These are phyloP conservation scores for Pinctada fucata DNA, from an alignment of 2,888 invertebrate species.

Conservation along the genomic window DNA sequence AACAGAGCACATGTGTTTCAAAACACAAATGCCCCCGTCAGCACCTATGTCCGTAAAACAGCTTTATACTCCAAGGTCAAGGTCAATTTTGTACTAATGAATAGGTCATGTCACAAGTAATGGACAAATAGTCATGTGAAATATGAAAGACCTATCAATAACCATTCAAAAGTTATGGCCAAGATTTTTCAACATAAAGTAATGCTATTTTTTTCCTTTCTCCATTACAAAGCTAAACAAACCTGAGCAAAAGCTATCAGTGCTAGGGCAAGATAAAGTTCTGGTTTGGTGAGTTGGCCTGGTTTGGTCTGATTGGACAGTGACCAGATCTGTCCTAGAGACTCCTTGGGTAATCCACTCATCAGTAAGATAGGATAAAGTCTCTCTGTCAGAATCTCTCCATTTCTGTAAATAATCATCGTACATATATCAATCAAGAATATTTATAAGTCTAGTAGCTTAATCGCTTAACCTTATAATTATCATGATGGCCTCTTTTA, in stretches of 20 bases:
- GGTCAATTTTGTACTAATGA: no score
- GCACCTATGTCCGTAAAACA: no score
- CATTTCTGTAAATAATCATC: conserved; percentile 61
- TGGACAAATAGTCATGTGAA: background rate
- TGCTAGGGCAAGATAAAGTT: conserved; percentile 78
- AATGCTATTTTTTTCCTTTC: no score
- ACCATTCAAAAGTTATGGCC: no score
- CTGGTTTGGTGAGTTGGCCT: conserved; percentile 77
- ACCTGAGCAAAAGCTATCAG: conserved; percentile 79
- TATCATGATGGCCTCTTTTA: background rate
- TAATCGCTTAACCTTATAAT: background rate
- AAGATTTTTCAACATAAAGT: no score
- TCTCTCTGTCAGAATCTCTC: conserved; percentile 72
- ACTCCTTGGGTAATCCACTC: conserved; percentile 76
- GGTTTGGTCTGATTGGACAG: conserved; percentile 77
- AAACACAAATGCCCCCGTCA: no score
- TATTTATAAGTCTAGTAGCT: background rate
- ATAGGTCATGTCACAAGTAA: background rate
- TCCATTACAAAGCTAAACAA: background rate
- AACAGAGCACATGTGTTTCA: no score
- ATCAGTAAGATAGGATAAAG: conserved; percentile 78
- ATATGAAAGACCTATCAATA: background rate
- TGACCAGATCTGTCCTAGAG: conserved; percentile 78
- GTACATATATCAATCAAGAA: background rate
- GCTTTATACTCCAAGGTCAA: no score